Conservation (phyloP, 2,113 vertebrate genomes). For the Tragelaphus strepsiceros region DNA sequence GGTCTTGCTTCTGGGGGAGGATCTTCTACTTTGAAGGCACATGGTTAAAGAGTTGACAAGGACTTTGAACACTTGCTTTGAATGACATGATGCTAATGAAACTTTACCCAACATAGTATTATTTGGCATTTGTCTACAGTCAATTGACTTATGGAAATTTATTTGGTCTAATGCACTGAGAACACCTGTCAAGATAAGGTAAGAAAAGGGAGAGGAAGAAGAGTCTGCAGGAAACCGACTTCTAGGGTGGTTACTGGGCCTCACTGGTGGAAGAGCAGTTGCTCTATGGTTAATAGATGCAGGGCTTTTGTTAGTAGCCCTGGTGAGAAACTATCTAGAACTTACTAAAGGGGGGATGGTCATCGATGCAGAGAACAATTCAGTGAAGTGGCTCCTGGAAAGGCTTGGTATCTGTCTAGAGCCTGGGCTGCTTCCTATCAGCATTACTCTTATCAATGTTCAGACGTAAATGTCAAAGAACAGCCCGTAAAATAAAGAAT, state of each 20-base stretch:
- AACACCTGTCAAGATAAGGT: neutral
- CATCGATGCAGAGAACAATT: neutral
- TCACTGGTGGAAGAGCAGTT: neutral
- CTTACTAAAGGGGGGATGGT: neutral
- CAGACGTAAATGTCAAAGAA: neutral
- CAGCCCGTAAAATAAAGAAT: neutral
- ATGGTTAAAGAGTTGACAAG: neutral
- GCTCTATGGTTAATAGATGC: neutral
- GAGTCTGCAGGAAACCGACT: neutral
- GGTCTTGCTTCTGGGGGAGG: neutral
- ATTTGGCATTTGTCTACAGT: neutral
- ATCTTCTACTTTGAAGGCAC: neutral
- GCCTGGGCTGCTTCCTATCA: neutral
- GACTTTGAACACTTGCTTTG: neutral
- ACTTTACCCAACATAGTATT: neutral
- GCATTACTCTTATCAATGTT: neutral
- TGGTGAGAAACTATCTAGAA: neutral
- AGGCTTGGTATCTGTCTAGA: neutral
- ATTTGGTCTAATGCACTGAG: neutral
- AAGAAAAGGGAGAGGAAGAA: neutral
- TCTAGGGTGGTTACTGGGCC: neutral
- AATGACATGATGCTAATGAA: neutral
- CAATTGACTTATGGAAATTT: neutral
- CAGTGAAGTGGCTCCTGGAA: neutral
- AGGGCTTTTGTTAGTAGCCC: rapidly evolving